Evolutionary conservation across 2,113 vertebrate genomes (phyloP).

Genomic region (Salminus brasiliensis): DNA sequence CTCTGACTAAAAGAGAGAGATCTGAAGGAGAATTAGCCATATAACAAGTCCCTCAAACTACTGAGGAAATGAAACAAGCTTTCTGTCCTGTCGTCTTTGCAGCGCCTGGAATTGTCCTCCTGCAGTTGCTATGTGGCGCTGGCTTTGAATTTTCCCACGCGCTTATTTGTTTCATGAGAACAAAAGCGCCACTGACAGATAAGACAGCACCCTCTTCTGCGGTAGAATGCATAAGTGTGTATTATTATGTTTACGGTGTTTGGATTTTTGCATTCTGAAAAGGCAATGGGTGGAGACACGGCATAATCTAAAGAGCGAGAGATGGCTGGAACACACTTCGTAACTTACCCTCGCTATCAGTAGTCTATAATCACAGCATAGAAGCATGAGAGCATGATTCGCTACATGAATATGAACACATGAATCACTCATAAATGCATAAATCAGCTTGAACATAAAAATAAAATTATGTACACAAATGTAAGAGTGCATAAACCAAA

Average conservation of each 20-base stretch:
- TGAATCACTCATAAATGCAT: not conserved
- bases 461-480: no score
- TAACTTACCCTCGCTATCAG: conserved; percentile 15
- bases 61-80: conserved; percentile 19
- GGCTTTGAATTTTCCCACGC: conserved; percentile 39
- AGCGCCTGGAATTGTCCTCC: conserved; percentile 40
- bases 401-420: not conserved
- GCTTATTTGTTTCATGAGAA: conserved; percentile 37
- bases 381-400: not conserved
- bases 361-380: not conserved
- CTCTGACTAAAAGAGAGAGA: conserved; percentile 6
- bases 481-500: no score
- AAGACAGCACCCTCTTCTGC: not conserved
- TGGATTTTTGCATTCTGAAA: not conserved
- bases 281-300: not conserved
- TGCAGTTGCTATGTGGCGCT: conserved; percentile 3
- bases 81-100: conserved; percentile 41
- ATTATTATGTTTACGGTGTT: not conserved
- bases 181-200: conserved; percentile 37
- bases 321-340: not conserved
- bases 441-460: no score
- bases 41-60: conserved; percentile 13
- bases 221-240: not conserved
- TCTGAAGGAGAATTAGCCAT: conserved; percentile 11
- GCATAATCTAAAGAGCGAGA: not conserved